Evolutionary conservation across 1,140 invertebrate species (phyloP).

Genomic region (Brachionus asplanchnoidis): DNA sequence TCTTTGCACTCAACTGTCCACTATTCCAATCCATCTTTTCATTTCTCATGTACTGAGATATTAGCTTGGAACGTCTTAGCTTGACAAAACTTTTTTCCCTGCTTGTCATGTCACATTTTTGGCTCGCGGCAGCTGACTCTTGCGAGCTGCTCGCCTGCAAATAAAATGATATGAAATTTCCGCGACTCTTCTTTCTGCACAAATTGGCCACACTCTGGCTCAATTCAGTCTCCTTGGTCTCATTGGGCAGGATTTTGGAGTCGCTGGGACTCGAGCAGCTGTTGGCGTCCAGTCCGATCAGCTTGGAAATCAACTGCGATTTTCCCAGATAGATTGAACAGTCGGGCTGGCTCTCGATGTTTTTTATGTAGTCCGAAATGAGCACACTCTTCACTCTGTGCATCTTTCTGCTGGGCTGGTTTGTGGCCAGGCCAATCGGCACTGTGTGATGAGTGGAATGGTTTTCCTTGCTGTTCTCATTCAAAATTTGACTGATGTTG

Average conservation of each 20-base stretch:
- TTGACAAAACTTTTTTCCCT: not conserved
- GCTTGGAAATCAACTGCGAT: not conserved
- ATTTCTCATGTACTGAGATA: not conserved
- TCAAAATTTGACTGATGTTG: not conserved
- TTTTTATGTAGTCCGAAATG: conserved; percentile 1
- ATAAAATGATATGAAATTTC: not conserved
- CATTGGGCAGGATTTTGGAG: not conserved
- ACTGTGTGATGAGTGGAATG: not conserved
- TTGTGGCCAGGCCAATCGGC: not conserved
- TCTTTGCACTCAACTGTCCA: not conserved
- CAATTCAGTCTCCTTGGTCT: not conserved
- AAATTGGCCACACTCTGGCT: not conserved
- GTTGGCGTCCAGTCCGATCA: not conserved
- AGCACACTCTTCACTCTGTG: not conserved
- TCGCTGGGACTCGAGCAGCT: not conserved
- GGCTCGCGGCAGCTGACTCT: not conserved
- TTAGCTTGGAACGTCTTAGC: not conserved
- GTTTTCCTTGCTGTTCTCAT: not conserved
- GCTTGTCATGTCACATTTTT: not conserved
- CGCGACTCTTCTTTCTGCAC: not conserved
- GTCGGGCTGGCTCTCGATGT: not conserved
- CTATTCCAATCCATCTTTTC: not conserved
- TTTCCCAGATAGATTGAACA: not conserved
- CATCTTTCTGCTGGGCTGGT: not conserved
- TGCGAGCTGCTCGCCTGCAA: not conserved